Base-by-base conservation (phyloP, 2,113 vertebrate genomes). In the Probosciger aterrimus region DNA sequence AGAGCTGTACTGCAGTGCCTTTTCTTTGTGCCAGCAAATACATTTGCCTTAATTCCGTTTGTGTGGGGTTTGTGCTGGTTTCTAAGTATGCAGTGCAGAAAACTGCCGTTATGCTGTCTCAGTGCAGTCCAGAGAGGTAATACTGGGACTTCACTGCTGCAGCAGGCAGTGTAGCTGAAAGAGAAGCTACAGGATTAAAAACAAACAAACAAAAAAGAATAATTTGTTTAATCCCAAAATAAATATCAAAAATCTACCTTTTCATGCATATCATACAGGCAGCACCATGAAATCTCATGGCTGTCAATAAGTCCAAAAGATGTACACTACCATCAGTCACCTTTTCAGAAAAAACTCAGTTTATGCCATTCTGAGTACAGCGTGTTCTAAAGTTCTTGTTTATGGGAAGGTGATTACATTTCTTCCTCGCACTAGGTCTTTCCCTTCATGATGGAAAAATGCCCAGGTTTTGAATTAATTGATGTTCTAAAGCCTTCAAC, bases 31-130 rank as follows among this genome's bases (percentile, higher is more conserved):
- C 79, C 46, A 3, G 27, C 46, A 14, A 5, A 53, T 17, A 2
- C 14, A 2, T 57, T 64, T 53, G 68, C 50, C 8, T 65, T 41
- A n/a, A 6, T 55, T 47, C 25, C 4, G 0, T 37, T 87, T 41
- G 1, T 5, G 4, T 10, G 9, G 9, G 0, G 4, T 74, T 69
- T 33, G 18, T 43, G 3, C 10, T 33, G 46, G 18, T 18, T 82
- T 69, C 24, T 14, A 4, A 37, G 44, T 10, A 9, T 17, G 69
- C 39, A 12, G 19, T 11, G 50, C 27, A 43, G 57, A 31, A 31
- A 67, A 10, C 20, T 49, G 76, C 55, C 30, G 25, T 18, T 43
- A 2, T 0, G 28, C 53, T 46, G 2, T n/a, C 33, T 37, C 18
- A 7, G 6, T 37, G 68, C 60, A 20, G 37, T 24, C 0, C 1